Percentiles rank a stretch among this genome's conserved stretches.
phyloP scores from a whole-genome alignment of 37 sponge, comb jelly and placozoan species.

The Cliona cf. orientalis region DNA sequence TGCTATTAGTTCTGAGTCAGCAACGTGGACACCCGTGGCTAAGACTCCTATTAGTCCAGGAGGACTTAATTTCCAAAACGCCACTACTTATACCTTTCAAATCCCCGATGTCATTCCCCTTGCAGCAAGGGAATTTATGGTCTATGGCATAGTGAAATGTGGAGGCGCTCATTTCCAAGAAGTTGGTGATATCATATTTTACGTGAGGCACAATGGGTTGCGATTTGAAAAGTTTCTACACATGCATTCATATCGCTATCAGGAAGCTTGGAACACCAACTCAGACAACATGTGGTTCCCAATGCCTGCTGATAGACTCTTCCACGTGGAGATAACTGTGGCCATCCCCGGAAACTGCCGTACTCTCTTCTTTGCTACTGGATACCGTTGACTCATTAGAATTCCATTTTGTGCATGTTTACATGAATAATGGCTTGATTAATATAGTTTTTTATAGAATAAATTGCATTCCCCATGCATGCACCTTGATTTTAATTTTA shows the following conservation, averaged over 20 bases:
- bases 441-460: too few relatives aligned
- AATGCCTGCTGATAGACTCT: slow-evolving; percentile 3
- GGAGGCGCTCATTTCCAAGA: not conserved
- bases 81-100: not conserved
- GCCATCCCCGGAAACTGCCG: too few relatives aligned
- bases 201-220: not conserved
- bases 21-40: slow-evolving; percentile 6
- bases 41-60: not conserved
- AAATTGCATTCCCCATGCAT: too few relatives aligned
- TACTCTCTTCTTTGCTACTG: too few relatives aligned
- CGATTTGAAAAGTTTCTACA: slow-evolving; percentile 8
- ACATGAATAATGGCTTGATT: too few relatives aligned
- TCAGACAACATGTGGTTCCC: slow-evolving; percentile 33
- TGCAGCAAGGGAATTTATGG: not conserved
- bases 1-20: too few relatives aligned
- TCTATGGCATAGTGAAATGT: not conserved
- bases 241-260: not conserved
- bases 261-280: slow-evolving; percentile 8
- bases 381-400: too few relatives aligned
- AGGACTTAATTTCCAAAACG: not conserved
- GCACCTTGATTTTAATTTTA: too few relatives aligned
- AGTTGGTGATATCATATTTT: not conserved
- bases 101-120: not conserved
- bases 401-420: too few relatives aligned
- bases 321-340: not conserved